Conservation (phyloP, 2,888 invertebrate genomes). For the Oscheius myriophilus region DNA sequence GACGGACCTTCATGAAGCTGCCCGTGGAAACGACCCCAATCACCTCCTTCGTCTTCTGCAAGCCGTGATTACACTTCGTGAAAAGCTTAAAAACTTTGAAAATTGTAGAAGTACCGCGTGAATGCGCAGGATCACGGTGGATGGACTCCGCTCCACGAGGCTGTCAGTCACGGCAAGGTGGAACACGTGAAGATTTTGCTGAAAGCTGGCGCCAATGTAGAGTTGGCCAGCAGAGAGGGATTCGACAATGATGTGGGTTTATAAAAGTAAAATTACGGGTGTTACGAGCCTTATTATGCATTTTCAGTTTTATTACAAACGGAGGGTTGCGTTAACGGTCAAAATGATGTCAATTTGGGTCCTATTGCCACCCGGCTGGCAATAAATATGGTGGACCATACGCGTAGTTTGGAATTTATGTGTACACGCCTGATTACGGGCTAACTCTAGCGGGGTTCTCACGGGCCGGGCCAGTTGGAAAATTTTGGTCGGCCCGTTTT, state of each 20-base stretch:
- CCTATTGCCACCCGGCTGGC: no score
- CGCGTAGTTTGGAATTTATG: no score
- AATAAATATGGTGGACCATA: no score
- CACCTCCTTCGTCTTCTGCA: constrained; percentile 40
- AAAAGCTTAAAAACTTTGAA: background rate
- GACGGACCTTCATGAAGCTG: constrained; percentile 50
- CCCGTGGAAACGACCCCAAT: constrained; percentile 34
- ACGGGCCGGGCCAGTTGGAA: no score
- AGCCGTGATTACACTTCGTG: constrained; percentile 30
- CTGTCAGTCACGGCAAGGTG: constrained; percentile 38
- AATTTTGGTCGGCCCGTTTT: no score
- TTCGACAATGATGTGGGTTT: background rate
- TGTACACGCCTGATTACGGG: no score
- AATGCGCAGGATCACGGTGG: constrained; percentile 53
- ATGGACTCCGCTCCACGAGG: constrained; percentile 61
- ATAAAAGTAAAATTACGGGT: no score
- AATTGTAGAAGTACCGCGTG: constrained; percentile 49
- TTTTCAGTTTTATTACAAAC: no score
- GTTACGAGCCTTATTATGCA: no score
- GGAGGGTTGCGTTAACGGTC: no score
- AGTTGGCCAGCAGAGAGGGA: constrained; percentile 25
- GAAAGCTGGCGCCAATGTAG: constrained; percentile 43
- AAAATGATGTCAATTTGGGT: no score
- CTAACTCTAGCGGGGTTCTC: no score
- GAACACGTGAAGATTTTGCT: constrained; percentile 43